Evolutionary conservation across 2,113 vertebrate species (phyloP), one percentile per base, ranked within the genome.

Genomic region (Phocoena phocoena): DNA sequence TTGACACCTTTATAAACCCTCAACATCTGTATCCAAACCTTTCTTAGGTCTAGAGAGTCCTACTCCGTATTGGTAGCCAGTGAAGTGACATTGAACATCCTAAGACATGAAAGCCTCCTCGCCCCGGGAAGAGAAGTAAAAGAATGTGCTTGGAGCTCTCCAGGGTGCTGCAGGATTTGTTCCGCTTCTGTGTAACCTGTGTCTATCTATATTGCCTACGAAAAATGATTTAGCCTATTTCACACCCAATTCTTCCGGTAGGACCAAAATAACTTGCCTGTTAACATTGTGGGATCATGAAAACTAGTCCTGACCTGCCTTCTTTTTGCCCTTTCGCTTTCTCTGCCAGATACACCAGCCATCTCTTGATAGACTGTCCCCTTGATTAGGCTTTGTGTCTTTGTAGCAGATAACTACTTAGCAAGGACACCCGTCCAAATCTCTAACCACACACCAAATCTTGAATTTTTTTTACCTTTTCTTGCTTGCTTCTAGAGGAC

Each of bases 91-190:
- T 0, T 68, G 5, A 86, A 50, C 2, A 73, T 74, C 23, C n/a
- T 6, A 50, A 84, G 12, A 23, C 5, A 77, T 15, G 36, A 84
- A 67, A 81, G 5, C 13, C n/a, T 67, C n/a, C 28, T 79, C 20
- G 74, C 2, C 1, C 41, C 41, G 2, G n/a, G 6, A 31, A 23
- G 53, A n/a, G 33, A 81, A 13, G 12, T 31, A 58, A 26, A 97
- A 33, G 33, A 31, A 12, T 7, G 55, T 55, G 14, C 38, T 20
- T 18, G 83, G 93, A 93, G 68, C 92, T 96, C 82, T 97, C 94
- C 95, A 85, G 11, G 85, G 87, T 96, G 17, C 97, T 97, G 36
- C 20, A 47, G 28, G 11, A 62, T 60, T 28, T 15, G 33, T 50
- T 84, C 10, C 2, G 62, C 50, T 38, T 79, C 86, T 60, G 13